phyloP scores from a whole-genome alignment of 2,113 vertebrate genomes.

The Tachysurus vachellii region DNA sequence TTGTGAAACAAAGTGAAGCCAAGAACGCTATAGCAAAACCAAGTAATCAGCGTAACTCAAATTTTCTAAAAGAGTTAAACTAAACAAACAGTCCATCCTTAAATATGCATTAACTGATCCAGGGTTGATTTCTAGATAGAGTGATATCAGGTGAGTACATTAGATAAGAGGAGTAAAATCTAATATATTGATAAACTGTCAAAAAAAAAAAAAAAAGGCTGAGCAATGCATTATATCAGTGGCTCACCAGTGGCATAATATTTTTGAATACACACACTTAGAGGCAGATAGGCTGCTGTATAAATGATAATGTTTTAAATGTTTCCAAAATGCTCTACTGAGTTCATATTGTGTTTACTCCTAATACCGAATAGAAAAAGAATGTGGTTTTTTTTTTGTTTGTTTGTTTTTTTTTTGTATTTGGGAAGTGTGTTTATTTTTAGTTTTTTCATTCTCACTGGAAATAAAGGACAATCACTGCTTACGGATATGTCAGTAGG shows the following conservation, averaged over 20 bases:
- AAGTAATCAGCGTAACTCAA: background rate
- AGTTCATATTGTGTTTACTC: background rate
- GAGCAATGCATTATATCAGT: background rate
- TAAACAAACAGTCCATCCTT: background rate
- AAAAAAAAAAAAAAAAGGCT: background rate
- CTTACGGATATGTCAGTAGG: background rate
- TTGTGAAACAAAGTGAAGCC: constrained; percentile 56
- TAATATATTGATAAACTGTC: background rate
- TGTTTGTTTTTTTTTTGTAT: background rate
- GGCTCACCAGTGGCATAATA: background rate
- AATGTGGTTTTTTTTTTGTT: background rate
- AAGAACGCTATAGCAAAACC: constrained; percentile 49
- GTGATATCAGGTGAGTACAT: background rate
- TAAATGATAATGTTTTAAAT: background rate
- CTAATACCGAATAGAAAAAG: background rate
- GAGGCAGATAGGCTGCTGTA: background rate
- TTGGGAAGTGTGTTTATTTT: background rate
- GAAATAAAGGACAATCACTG: background rate
- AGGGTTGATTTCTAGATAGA: background rate
- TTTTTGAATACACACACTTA: background rate
- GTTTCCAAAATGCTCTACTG: background rate
- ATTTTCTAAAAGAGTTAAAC: background rate
- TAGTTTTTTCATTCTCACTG: background rate
- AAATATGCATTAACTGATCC: background rate
- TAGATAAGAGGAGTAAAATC: background rate